Evolutionary conservation across 2,113 vertebrate species (phyloP).

Genomic region (Ciconia stormi): DNA sequence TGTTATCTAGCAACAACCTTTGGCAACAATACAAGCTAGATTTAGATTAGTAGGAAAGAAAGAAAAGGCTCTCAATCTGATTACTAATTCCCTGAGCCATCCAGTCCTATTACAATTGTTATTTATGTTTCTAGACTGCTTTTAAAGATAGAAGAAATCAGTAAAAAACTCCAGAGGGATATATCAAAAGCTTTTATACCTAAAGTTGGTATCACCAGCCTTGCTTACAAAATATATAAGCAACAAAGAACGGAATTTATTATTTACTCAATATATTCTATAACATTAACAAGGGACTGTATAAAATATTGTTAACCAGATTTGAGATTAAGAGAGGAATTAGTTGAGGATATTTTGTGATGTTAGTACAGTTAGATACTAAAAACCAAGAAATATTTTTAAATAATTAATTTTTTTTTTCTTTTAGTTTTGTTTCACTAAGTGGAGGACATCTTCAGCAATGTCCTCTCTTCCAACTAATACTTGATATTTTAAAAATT

Average conservation of each 20-base stretch:
- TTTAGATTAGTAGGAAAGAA: background rate
- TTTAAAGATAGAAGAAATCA: background rate
- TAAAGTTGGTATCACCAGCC: background rate
- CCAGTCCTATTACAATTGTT: background rate
- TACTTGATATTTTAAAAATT: background rate
- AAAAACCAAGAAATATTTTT: background rate
- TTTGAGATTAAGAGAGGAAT: background rate
- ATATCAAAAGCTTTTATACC: background rate
- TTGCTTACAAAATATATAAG: background rate
- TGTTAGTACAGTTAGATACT: background rate
- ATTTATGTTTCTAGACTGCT: background rate
- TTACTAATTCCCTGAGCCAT: background rate
- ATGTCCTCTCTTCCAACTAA: background rate
- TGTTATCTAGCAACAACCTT: background rate
- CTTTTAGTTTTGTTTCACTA: background rate
- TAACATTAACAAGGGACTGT: background rate
- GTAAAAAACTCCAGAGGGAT: background rate
- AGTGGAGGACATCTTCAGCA: background rate
- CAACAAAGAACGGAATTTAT: background rate
- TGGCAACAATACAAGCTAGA: background rate
- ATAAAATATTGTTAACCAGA: background rate
- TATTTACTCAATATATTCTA: background rate
- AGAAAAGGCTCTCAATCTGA: background rate
- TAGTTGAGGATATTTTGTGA: background rate
- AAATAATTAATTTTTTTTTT: background rate